phyloP scores from a whole-genome alignment of 2,888 invertebrate genomes.

The Metallyticus violacea region DNA sequence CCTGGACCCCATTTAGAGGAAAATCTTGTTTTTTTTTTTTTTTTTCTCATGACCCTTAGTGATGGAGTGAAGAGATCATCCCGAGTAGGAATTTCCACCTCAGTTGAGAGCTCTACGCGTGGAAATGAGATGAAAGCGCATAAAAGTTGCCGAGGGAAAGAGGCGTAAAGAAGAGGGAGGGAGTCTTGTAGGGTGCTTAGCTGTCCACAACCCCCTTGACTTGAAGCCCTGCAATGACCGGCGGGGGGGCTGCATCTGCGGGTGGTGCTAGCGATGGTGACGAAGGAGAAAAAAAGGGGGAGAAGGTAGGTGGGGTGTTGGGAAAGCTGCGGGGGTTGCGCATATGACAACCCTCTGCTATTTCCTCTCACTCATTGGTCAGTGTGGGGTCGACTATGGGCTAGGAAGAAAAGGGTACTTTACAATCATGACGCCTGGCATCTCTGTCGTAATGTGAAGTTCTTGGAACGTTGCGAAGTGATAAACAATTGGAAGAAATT shows the following conservation, averaged over 20 bases:
- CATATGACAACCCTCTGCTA: neutral
- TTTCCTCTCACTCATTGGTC: neutral
- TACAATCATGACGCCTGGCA: neutral
- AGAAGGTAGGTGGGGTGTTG: constrained; percentile 2
- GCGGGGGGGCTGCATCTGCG: neutral
- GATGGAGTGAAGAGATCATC: neutral
- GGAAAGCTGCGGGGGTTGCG: constrained; percentile 3
- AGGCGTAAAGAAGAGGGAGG: neutral
- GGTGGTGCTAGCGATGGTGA: neutral
- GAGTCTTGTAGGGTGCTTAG: neutral
- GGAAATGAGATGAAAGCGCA: neutral
- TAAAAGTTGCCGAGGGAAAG: neutral
- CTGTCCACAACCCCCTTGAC: constrained; percentile 5
- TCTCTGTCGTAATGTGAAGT: neutral
- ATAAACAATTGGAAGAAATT: too few relatives aligned
- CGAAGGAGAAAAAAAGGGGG: neutral
- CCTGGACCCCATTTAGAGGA: neutral
- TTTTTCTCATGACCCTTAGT: neutral
- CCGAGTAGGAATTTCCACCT: neutral
- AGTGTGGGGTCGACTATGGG: neutral
- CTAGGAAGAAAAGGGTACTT: neutral
- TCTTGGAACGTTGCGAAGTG: too few relatives aligned
- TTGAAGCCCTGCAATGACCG: neutral
- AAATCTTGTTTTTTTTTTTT: neutral
- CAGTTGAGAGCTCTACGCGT: neutral